phyloP scores from a whole-genome alignment of 2,888 invertebrate genomes.

The Scaptomyza reducta region DNA sequence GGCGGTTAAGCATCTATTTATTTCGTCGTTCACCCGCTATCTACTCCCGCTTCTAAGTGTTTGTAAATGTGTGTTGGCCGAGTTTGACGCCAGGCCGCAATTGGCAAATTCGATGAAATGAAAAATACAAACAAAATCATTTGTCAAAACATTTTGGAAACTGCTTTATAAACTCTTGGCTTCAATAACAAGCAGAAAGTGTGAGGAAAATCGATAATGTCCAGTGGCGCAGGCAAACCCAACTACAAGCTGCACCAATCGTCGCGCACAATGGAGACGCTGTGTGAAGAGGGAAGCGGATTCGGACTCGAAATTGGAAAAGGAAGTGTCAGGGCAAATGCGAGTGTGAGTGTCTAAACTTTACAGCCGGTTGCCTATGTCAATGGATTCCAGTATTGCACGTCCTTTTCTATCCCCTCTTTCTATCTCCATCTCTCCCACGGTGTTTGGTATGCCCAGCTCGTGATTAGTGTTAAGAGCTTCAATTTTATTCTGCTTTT shows the following conservation, averaged over 20 bases:
- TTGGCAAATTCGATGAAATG: conserved; percentile 73
- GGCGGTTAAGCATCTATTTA: conserved; percentile 51
- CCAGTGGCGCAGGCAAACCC: conserved; percentile 51
- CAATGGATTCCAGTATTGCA: conserved; percentile 15
- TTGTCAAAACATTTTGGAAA: conserved; percentile 77
- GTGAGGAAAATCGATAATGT: conserved; percentile 54
- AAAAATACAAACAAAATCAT: conserved; percentile 82
- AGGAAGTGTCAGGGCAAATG: conserved; percentile 32
- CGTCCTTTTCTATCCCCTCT: conserved; percentile 2
- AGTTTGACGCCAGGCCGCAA: conserved; percentile 53
- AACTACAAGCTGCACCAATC: conserved; percentile 46
- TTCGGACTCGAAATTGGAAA: conserved; percentile 49
- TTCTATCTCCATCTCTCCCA: background rate
- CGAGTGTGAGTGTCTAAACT: conserved; percentile 12
- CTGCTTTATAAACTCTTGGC: conserved; percentile 68
- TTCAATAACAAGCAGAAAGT: conserved; percentile 20
- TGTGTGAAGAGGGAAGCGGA: conserved; percentile 65
- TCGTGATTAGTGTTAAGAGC: conserved; percentile 69
- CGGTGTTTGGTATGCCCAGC: conserved; percentile 13
- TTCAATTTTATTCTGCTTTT: conserved; percentile 15
- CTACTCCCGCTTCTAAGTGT: background rate
- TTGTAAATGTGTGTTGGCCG: conserved; percentile 14
- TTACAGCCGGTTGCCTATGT: conserved; percentile 23
- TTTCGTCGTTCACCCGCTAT: background rate
- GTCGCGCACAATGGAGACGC: conserved; percentile 44